These are phyloP conservation scores for Neotragus moschatus DNA, from an alignment of 2,113 vertebrate genomes.

Conservation along the genomic window DNA sequence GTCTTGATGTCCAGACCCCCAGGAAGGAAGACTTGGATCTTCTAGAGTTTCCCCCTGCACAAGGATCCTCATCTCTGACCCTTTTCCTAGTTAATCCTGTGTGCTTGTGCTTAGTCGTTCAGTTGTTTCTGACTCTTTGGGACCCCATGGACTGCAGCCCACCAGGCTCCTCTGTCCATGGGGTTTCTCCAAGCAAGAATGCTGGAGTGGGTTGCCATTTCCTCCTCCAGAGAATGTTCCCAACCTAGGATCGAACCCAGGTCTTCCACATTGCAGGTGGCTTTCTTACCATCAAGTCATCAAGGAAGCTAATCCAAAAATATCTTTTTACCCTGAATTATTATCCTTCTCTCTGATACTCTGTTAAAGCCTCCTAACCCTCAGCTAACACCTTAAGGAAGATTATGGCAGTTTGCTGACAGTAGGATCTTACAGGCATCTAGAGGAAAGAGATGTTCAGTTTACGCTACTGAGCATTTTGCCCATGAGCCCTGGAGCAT, in stretches of 20 bases:
- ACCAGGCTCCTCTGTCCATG: background rate
- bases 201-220: background rate
- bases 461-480: background rate
- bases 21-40: background rate
- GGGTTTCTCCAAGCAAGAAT: background rate
- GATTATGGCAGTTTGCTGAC: background rate
- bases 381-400: background rate
- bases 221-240: background rate
- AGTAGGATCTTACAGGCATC: background rate
- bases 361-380: background rate
- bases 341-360: background rate
- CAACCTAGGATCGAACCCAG: background rate
- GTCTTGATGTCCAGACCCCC: too few relatives aligned
- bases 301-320: background rate
- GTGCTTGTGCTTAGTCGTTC: background rate
- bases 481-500: background rate
- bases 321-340: background rate
- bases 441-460: background rate
- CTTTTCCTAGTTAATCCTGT: background rate
- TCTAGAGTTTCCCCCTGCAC: background rate
- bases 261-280: background rate
- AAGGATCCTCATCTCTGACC: background rate
- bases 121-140: background rate
- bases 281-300: background rate
- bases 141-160: background rate